Conservation (phyloP, 53 echinoderm and acorn worm species). For the Echinometra lucunter region DNA sequence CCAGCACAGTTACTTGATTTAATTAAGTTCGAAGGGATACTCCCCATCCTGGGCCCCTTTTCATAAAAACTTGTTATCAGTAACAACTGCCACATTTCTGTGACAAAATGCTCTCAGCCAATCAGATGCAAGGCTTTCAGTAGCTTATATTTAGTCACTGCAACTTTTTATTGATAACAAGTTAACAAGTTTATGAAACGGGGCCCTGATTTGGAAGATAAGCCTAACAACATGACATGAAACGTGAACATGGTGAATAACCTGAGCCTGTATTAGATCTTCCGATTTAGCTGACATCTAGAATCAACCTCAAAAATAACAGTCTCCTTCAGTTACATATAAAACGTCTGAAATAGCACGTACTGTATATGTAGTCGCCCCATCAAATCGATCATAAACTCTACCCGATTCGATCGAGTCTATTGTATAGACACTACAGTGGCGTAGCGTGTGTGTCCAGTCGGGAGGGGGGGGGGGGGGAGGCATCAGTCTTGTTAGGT, state of each 20-base stretch:
- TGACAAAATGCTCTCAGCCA: no score
- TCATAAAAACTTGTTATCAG: no score
- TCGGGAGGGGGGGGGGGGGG: background rate
- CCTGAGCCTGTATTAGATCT: background rate
- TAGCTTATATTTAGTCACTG: no score
- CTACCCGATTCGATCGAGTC: background rate
- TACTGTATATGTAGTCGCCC: background rate
- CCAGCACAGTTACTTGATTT: no score
- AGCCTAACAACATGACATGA: background rate
- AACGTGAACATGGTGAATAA: background rate
- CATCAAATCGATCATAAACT: background rate
- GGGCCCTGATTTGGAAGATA: background rate
- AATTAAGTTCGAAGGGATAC: no score
- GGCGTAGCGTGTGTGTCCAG: background rate
- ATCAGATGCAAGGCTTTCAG: no score
- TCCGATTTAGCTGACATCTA: background rate
- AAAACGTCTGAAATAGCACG: background rate
- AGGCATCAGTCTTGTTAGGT: background rate
- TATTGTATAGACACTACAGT: background rate
- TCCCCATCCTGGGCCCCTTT: no score
- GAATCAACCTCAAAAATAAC: background rate
- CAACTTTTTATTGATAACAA: no score
- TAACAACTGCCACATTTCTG: no score
- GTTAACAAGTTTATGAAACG: no score
- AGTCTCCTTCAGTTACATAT: background rate